Evolutionary conservation across 2,888 invertebrate genomes (phyloP).

Genomic region (Argyresthia albistria): DNA sequence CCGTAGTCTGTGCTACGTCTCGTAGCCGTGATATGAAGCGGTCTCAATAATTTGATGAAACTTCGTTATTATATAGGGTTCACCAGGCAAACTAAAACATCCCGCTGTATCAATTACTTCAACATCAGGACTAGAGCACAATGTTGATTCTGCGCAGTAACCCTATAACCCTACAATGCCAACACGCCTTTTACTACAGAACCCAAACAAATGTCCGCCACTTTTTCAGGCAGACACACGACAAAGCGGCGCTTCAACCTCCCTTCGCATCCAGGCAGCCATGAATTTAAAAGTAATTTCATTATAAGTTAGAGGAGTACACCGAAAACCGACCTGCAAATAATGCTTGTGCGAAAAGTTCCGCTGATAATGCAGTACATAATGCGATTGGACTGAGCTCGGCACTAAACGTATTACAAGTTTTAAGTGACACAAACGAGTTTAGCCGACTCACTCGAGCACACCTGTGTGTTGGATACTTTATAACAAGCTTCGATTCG

Average conservation of each 20-base stretch:
- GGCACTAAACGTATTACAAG: constrained; percentile 39
- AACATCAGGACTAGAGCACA: too few relatives aligned
- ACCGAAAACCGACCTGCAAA: constrained; percentile 41
- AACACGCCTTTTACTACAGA: too few relatives aligned
- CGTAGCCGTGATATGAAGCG: too few relatives aligned
- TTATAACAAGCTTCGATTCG: constrained; percentile 5
- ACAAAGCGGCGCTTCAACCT: constrained; percentile 2
- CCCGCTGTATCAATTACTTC: too few relatives aligned
- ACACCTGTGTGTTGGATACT: constrained; percentile 12
- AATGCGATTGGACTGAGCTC: constrained; percentile 43
- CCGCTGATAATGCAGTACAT: constrained; percentile 23
- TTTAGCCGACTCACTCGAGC: constrained; percentile 13
- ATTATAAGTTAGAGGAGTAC: constrained; percentile 48
- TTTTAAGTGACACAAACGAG: constrained; percentile 48
- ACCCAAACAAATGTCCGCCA: too few relatives aligned
- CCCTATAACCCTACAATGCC: too few relatives aligned
- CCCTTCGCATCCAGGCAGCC: constrained; percentile 7
- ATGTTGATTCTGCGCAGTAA: too few relatives aligned
- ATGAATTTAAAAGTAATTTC: constrained; percentile 60
- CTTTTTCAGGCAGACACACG: background rate
- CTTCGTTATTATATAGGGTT: too few relatives aligned
- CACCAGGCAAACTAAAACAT: too few relatives aligned
- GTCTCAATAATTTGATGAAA: too few relatives aligned
- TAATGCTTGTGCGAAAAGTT: constrained; percentile 42
- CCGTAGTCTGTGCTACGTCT: too few relatives aligned